Evolutionary conservation across 2,888 invertebrate species (phyloP), one percentile per base, ranked within the genome.

Genomic region (Helicoverpa assulta): DNA sequence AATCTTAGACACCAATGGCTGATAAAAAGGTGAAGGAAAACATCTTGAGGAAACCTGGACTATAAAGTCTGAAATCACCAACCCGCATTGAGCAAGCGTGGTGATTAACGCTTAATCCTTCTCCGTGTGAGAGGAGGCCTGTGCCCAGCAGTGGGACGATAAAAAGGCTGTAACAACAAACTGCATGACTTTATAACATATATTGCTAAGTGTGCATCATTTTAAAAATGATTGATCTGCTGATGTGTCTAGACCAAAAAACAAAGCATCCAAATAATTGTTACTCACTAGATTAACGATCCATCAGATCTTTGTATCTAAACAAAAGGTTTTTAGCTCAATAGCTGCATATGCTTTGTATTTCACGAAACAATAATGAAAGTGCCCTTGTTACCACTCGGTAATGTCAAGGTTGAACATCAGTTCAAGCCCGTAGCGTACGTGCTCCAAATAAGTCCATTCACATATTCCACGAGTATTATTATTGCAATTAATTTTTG

Each of bases 371-470:
- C 52, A 73, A 76, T 56, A 77, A 71, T 76, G 78, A 78, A 78
- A 76, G 73, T 78, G 59, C 62, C 55, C 55, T 78, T 67, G 67
- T 5, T 14, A 7, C 43, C 1, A 10, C 2, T 16, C 12, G 8
- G 29, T 77, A 72, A 78, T 73, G 67, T 67, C 73, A 76, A 67
- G 75, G 78, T 73, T 72, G 50, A 50, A 18, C 37, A 43, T 52
- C 21, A 21, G n/a, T 18, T 50, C 7, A n/a, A 43, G 29, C 14
- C 2, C 57, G 54, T 73, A 58, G 26, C 33, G n/a, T 50, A n/a
- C 33, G 14, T 72, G 43, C 37, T 67, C 78, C 50, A 29, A 21
- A 53, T 59, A 37, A 0, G n/a, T 7, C 47, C 43, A 67, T 67
- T 78, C 50, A 29, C 33, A 40, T 76, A 8, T n/a, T n/a, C n/a